Evolutionary conservation across 2,797 vertebrate species (phyloP).

Genomic region (Hydrolagus colliei): DNA sequence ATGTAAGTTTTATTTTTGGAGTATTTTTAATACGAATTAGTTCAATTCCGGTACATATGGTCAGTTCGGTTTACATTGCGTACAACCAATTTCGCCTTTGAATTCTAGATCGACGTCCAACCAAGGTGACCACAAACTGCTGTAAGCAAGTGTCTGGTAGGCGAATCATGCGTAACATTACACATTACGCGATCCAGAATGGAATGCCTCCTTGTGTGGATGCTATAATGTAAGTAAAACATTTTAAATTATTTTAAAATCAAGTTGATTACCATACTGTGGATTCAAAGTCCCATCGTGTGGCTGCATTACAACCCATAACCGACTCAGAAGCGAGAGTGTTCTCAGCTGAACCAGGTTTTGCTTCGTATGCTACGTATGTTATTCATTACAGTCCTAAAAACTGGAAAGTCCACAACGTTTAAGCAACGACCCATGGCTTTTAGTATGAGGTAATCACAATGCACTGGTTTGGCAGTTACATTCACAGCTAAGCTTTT

Average conservation of each 20-base stretch:
- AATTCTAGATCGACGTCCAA: constrained; percentile 26
- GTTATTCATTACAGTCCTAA: too few species aligned
- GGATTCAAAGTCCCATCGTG: too few species aligned
- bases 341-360: too few species aligned
- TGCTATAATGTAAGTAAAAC: not conserved
- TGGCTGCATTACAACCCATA: too few species aligned
- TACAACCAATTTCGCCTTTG: not conserved
- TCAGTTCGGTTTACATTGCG: not conserved
- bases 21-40: not conserved
- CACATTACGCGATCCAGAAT: constrained; percentile 22
- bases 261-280: too few species aligned
- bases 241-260: not conserved
- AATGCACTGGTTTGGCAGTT: too few species aligned
- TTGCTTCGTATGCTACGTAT: too few species aligned
- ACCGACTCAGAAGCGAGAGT: too few species aligned
- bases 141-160: not conserved
- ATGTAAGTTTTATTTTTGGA: constrained; percentile 4
- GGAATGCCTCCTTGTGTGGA: not conserved
- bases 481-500: too few species aligned
- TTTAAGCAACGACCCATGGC: too few species aligned
- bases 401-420: too few species aligned
- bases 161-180: not conserved
- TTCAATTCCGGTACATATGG: not conserved
- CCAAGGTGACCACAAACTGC: constrained; percentile 15
- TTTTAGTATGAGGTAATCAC: too few species aligned